Evolutionary conservation across 1,140 invertebrate genomes (phyloP), one percentile per base, ranked within the genome.

Genomic region (Cheumatopsyche charites): DNA sequence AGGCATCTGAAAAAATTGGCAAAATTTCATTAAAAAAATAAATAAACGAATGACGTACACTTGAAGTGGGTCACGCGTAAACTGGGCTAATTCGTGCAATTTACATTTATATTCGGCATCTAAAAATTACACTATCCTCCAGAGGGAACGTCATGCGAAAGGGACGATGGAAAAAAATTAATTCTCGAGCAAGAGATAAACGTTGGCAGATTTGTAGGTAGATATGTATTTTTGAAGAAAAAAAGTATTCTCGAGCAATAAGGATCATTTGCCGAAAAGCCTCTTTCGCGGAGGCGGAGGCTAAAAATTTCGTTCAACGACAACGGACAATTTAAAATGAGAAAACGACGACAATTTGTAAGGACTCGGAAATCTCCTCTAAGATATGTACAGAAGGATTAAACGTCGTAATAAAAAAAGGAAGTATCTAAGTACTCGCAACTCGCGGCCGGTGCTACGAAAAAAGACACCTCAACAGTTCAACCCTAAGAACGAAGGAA

Each of bases 1-100:
- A 21, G 74, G 74, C 74, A 75, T 75, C 74, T 75, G 55, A 19
- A 75, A 75, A 36, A 67, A 72, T 55, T 7, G 41, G 13, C 12
- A 17, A 47, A 66, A 47, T 23, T 21, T 19, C 45, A 4, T 49
- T 49, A 49, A 15, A 17, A 26, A 21, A 3, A 62, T 61, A 21
- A 62, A 62, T 62, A 62, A 12, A 62, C 13, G 4, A 62, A 62
- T 62, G 11, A 6, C 3, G 58, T 19, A 52, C 15, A 17, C 47
- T n/a, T 36, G 15, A 52, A 17, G 15, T 52, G 19, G 47, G 29
- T 36, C 29, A 9, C n/a, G 29, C 29, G 29, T 4, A 36, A 36
- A 36, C 29, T 36, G 29, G 29, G 29, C 29, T 36, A 36, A 36
- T 36, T 36, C 29, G 29, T 36, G 29, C 9, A 36, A 36, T 36